Base-by-base conservation (phyloP, 2,797 vertebrate genomes). In the Cyprinella venusta region DNA sequence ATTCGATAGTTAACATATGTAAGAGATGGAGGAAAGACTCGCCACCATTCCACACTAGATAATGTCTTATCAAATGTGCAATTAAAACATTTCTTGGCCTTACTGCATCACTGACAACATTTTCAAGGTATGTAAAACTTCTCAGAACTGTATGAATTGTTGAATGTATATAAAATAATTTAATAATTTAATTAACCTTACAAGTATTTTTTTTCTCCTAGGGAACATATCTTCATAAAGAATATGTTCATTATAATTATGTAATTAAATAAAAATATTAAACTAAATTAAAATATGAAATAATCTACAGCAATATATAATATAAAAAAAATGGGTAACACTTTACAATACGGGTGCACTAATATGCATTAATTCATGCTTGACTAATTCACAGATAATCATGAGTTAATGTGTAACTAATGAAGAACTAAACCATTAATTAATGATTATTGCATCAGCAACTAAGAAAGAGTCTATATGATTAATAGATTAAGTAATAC, bases 1-100 rank as follows among this genome's bases (percentile, higher is more conserved):
- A 48, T 77, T 72, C 8, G 24, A 30, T 68, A 81, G 38, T 78
- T 85, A 67, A 79, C 38, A 74, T 71, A 4, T 26, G 19, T 38
- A 56, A 15, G 10, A 45, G n/a, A 64, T 3, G 9, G 12, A 64
- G 24, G 42, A 77, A 77, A 63, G 54, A 38, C 0, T n/a, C n/a
- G 13, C 1, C 1, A 45, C 38, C 56, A 77, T 64, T 77, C 40
- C 16, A 77, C 2, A 1, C 38, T 18, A 42, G 54, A 76, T 59
- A 76, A 59, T 36, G 59, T 63, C 12, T 26, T 1, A 15, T 26
- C 6, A 59, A 59, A 75, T 33, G 33, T 15, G 19, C 7, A 52
- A 52, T 72, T 72, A 72, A 52, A 72, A 74, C 19, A 38, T 74
- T 36, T n/a, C 13, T 21, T 76, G 33, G 19, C 30, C 33, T 56